Evolutionary conservation across 2,797 vertebrate species (phyloP).

Genomic region (Spinus pinus): DNA sequence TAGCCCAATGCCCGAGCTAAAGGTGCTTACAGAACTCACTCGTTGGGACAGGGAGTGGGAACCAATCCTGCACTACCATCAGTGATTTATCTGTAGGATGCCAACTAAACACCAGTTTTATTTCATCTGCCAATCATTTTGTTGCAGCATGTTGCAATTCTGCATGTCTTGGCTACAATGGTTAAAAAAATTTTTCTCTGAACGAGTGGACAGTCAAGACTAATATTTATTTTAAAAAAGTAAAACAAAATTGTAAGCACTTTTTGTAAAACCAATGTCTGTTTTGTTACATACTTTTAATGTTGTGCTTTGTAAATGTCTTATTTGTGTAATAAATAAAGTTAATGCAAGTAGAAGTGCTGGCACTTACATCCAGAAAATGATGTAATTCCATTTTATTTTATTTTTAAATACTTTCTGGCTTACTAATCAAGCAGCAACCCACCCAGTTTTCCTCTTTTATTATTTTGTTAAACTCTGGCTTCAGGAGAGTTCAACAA

Average conservation of each 20-base stretch:
- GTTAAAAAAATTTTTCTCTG: constrained; percentile 75
- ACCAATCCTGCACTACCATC: constrained; percentile 21
- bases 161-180: constrained; percentile 76
- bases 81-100: constrained; percentile 25
- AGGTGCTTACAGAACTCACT: constrained; percentile 59
- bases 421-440: constrained; percentile 52
- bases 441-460: constrained; percentile 57
- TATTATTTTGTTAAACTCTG: constrained; percentile 62
- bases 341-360: constrained; percentile 84
- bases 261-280: constrained; percentile 90
- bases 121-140: constrained; percentile 67
- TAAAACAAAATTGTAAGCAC: constrained; percentile 97
- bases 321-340: constrained; percentile 97
- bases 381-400: constrained; percentile 71
- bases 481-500: constrained; percentile 52
- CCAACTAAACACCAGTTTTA: constrained; percentile 66
- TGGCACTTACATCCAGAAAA: constrained; percentile 77
- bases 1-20: background rate
- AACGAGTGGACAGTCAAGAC: constrained; percentile 80
- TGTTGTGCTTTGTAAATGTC: constrained; percentile 93
- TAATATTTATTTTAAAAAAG: constrained; percentile 98
- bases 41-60: constrained; percentile 24
- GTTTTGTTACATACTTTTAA: constrained; percentile 94
- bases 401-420: constrained; percentile 66
- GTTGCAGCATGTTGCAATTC: constrained; percentile 79